Base-by-base conservation (phyloP, 37 sponge, comb jelly and placozoan species). In the Crambe crambe region DNA sequence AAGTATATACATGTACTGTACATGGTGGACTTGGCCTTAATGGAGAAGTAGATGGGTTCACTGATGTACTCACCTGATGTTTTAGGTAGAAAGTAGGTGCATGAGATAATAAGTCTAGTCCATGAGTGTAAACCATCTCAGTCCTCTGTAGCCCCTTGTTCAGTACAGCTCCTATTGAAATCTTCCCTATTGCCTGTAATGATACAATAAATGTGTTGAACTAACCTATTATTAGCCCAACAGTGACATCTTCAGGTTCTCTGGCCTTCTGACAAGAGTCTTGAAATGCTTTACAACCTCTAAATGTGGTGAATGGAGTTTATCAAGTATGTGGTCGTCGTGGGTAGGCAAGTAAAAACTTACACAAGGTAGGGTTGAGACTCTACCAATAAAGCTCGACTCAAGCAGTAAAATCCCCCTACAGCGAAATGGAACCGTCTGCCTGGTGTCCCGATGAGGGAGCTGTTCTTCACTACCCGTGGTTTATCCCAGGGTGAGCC, bases 401-500 rank as follows among this genome's bases (percentile, higher is more conserved):
- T 79, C 47, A 86, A 67, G 58, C 87, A 86, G 59, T 86, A 86
- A 75, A 86, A 67, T 21, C 81, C 87, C 36, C 87, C 87, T 3
- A 86, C 87, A 29, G 87, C 87, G 80, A 86, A 86, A 74, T 86
- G 87, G 35, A 56, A 86, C 56, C n/a, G 38, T 31, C 22, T 17
- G 0, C 73, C 72, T 21, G 77, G 76, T 4, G 22, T 57, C 1
- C 84, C 77, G 18, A 84, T 38, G 3, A 32, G 36, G 4, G 84
- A 67, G 6, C 20, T 40, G 6, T 65, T 61, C 51, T 62, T 85
- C 21, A 86, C 87, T 39, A 27, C 47, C 43, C 74, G 31, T 23
- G 80, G 87, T 22, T 35, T 0, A 6, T 27, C 27, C 80, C 81
- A 86, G 29, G 5, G 21, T 15, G 87, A 74, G 25, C 87, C 87